Conservation (phyloP, 2,797 vertebrate species). For the Nyctalus aviator region DNA sequence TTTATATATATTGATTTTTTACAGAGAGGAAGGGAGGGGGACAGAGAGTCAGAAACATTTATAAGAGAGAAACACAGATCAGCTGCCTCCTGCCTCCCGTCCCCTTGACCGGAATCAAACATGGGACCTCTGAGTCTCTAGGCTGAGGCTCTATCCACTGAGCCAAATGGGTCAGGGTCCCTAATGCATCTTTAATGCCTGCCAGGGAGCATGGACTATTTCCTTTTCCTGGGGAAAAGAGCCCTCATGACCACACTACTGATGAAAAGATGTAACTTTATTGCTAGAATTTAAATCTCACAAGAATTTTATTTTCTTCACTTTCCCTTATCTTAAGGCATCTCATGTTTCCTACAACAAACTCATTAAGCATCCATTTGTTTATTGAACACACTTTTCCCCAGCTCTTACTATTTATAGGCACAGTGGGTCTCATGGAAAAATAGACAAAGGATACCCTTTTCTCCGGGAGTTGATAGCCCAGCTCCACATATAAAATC, state of each 20-base stretch:
- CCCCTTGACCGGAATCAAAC: too few relatives aligned
- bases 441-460: background rate
- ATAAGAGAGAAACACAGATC: too few relatives aligned
- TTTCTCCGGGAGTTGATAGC: background rate
- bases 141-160: too few relatives aligned
- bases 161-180: too few relatives aligned
- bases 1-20: too few relatives aligned
- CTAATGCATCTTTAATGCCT: background rate
- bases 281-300: slow-evolving; percentile 55
- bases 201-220: background rate
- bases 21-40: too few relatives aligned
- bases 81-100: too few relatives aligned
- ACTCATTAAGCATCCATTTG: background rate
- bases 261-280: background rate
- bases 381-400: slow-evolving; percentile 38
- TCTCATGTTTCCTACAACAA: background rate
- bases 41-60: too few relatives aligned
- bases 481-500: background rate
- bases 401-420: background rate
- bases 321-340: background rate
- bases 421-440: background rate
- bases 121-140: too few relatives aligned
- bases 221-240: background rate
- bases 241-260: background rate
- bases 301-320: background rate